A percentile compares a stretch with the other conserved stretches of the same genome.
These are phyloP conservation scores for Drosophila murphyi DNA, from an alignment of 1,140 invertebrate species.

Conservation along the genomic window DNA sequence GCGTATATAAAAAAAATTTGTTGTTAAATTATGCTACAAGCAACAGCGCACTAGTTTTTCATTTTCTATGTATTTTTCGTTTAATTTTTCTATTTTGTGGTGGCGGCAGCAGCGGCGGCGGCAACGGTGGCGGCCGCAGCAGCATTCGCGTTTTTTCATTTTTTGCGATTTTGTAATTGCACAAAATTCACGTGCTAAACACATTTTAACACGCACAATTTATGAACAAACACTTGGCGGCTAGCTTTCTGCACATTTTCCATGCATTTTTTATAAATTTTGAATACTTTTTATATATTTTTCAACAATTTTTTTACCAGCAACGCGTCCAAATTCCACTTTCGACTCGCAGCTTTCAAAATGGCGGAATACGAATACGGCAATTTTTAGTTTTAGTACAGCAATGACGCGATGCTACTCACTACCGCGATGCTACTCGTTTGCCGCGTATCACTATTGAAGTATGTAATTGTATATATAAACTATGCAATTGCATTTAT, in stretches of 20 bases:
- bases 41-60: conserved; percentile 61
- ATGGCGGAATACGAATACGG: conserved; percentile 84
- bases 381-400: conserved; percentile 84
- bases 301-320: conserved; percentile 74
- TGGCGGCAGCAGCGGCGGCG: conserved; percentile 58
- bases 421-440: conserved; percentile 64
- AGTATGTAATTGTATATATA: conserved; percentile 28
- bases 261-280: conserved; percentile 61
- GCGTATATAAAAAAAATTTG: conserved; percentile 38
- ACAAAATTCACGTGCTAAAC: conserved; percentile 72
- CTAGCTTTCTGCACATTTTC: conserved; percentile 37
- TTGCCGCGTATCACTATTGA: conserved; percentile 50
- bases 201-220: conserved; percentile 65
- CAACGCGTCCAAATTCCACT: conserved; percentile 84
- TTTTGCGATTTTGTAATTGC: conserved; percentile 75
- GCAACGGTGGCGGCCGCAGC: conserved; percentile 57
- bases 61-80: conserved; percentile 39
- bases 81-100: conserved; percentile 63
- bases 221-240: conserved; percentile 41
- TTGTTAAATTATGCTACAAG: conserved; percentile 56
- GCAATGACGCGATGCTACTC: conserved; percentile 82
- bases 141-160: conserved; percentile 44
- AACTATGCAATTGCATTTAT: conserved; percentile 12
- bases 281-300: conserved; percentile 67
- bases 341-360: conserved; percentile 83